Evolutionary conservation across 2,113 vertebrate genomes (phyloP), one percentile per base, ranked within the genome.

Genomic region (Ploceus nigricollis): DNA sequence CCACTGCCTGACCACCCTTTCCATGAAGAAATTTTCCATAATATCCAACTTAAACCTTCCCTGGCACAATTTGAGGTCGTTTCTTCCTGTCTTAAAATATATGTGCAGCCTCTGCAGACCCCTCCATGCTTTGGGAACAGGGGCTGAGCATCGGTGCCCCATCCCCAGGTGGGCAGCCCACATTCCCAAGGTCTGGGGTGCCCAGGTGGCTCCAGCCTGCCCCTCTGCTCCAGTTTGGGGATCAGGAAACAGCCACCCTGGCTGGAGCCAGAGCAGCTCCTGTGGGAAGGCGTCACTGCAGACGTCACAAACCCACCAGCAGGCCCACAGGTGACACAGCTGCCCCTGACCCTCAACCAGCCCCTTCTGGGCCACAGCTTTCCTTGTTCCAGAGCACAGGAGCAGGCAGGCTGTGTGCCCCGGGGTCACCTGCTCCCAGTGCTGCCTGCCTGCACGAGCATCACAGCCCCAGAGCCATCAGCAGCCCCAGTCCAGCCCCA

Each of bases 251-350:
- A 65, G 44, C 21, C 61, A 39, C 28, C n/a, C 39, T 3, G 4
- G 64, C 56, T 13, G 66, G 30, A 42, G 53, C 44, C 20, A 15
- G 37, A 68, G 40, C 65, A 79, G 33, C 10, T 63, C 50, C 72
- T 0, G 0, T 0, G 1, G 50, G 20, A 82, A 33, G 45, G 45
- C 24, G 0, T 76, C 61, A 15, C 40, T 35, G 57, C 0, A 1
- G 42, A 25, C n/a, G 63, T 51, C 69, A 65, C 4, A 4, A 48
- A 60, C 11, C 3, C 68, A 69, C 12, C 1, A 39, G 58, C 31
- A n/a, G 51, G 22, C 27, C 25, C 23, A 5, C 12, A 68, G 68
- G 40, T 58, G 75, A 76, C 65, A 80, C 0, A 1, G 42, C 19
- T 0, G 1, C 33, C 78, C 75, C 85, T 78, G 70, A 80, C 73